These are phyloP conservation scores for Camponotus pennsylvanicus DNA, from an alignment of 1,140 invertebrate species.

Conservation along the genomic window DNA sequence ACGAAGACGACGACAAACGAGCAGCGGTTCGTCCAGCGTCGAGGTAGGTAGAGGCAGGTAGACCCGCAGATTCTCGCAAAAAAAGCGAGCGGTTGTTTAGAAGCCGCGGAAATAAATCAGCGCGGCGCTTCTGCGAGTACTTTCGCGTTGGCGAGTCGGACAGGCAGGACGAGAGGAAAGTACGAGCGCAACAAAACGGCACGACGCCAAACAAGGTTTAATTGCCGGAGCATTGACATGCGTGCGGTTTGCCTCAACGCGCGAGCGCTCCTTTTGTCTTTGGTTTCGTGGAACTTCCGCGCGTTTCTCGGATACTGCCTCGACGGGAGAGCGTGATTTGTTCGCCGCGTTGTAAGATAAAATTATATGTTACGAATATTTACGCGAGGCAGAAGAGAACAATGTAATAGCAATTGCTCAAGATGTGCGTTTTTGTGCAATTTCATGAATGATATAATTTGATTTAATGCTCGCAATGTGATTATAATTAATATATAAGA, in stretches of 20 bases:
- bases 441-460: neutral
- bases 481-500: neutral
- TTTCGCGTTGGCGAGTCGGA: conserved; percentile 66
- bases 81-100: conserved; percentile 61
- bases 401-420: neutral
- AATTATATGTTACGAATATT: conserved; percentile 18
- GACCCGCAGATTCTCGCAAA: conserved; percentile 46
- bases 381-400: neutral
- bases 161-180: conserved; percentile 27
- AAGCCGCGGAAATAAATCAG: conserved; percentile 78
- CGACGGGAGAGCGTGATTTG: conserved; percentile 27
- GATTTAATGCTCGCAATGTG: neutral
- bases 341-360: conserved; percentile 8
- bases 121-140: conserved; percentile 75
- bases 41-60: conserved; percentile 1
- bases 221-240: conserved; percentile 80
- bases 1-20: conserved; percentile 4
- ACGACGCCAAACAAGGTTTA: conserved; percentile 79
- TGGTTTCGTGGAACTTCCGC: conserved; percentile 71
- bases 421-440: neutral
- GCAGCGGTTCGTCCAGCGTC: neutral
- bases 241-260: conserved; percentile 58
- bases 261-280: conserved; percentile 76
- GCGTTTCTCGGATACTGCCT: conserved; percentile 35
- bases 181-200: conserved; percentile 65